Base-by-base conservation (phyloP, 2,888 invertebrate species). In the Polyploca ridens region DNA sequence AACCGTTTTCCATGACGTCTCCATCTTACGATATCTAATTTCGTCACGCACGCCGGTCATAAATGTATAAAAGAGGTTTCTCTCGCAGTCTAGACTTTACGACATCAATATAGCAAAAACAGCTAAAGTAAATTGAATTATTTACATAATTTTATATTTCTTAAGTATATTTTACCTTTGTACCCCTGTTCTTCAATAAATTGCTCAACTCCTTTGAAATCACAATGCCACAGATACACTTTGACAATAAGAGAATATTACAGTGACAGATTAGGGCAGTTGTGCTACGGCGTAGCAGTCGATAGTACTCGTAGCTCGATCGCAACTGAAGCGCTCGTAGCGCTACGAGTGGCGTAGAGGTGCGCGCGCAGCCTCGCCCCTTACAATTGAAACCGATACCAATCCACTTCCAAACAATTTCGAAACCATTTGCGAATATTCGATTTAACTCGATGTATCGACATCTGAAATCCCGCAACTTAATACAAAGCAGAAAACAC, bases 341-440 rank as follows among this genome's bases (percentile, higher is more conserved):
- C 85, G 83, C 82, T 87, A 85, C 86, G 78, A 41, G 70, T 76
- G 75, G 70, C 82, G 85, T 86, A 84, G 80, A 77, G 73, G 58
- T 91, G 93, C 93, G 93, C 91, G 92, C 93, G 92, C 93, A 92
- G 86, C 90, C 89, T 88, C 90, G 87, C 91, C 93, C 91, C 90
- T 86, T 87, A 87, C 88, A 88, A 86, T 82, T 86, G 86, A 87
- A 90, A 86, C 90, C 91, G 81, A 93, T 93, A 93, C 89, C 90
- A 91, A 92, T 92, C 89, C 89, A 86, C 85, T 83, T 82, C 81
- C 82, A 82, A 81, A 82, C 83, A 86, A 88, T 87, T 90, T 84
- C 79, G 70, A 85, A 89, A 84, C 86, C 79, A 87, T 86, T 88
- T 85, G 81, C 77, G 76, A 83, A 84, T 81, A 85, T 83, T 85